Evolutionary conservation across 1,140 invertebrate genomes (phyloP), one percentile per base, ranked within the genome.

Genomic region (Drosophila rufa): DNA sequence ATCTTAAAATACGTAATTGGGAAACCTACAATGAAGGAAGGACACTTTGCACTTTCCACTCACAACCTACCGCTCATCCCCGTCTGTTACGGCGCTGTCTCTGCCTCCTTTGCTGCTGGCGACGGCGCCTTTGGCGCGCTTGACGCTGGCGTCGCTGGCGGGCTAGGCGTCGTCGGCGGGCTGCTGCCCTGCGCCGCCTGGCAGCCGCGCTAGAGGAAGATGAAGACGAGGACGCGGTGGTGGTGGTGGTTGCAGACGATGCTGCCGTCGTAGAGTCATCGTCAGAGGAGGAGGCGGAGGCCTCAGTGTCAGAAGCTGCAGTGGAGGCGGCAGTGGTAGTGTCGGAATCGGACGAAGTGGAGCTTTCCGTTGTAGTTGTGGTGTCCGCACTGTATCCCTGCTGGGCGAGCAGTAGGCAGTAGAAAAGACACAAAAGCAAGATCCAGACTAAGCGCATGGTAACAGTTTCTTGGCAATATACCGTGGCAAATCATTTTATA

Each of bases 391-490:
- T 12, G 4, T 9, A 22, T 40, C 15, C 43, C 45, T 50, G 36
- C 51, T 73, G 58, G 4, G 45, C 27, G 42, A 82, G 17, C 9
- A 78, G 45, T 12, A 82, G 11, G 17, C 75, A 67, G 30, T 58
- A 33, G 7, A 77, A n/a, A 9, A 82, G 33, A 3, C 58, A 68
- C 27, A 68, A 17, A 40, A 67, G 14, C 1, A 82, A 15, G 45
- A 73, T 43, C 40, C 47, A 58, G 15, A 40, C 33, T 0, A 67
- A 19, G 9, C 65, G 71, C 78, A 80, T 80, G 27, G 22, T 43
- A 45, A 22, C n/a, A 12, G 5, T 30, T 27, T 38, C 2, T 15
- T 38, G 5, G 0, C 5, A 3, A 47, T 30, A 4, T 12, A 3
- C 19, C 8, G 15, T 2, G 0, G 12, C 0, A 0, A 15, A 27